Conservation (phyloP, 2,113 vertebrate genomes). For the Phycodurus eques region DNA sequence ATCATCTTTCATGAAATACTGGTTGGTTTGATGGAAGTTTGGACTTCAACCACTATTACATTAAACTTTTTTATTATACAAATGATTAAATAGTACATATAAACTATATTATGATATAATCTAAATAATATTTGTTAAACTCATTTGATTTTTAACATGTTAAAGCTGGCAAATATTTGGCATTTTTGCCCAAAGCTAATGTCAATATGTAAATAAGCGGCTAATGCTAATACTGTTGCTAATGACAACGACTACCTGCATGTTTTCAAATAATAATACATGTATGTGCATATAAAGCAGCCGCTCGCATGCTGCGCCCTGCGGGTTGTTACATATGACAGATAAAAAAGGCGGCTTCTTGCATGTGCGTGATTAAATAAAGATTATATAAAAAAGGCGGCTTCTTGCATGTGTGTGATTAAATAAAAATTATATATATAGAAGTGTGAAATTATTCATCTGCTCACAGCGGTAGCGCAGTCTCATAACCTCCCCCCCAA, state of each 20-base stretch:
- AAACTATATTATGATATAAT: too few species aligned
- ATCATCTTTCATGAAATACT: too few species aligned
- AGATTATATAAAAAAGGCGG: constrained; percentile 12
- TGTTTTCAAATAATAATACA: not conserved
- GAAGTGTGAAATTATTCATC: constrained; percentile 32
- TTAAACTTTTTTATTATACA: too few species aligned
- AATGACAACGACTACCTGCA: not conserved
- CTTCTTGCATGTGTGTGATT: constrained; percentile 12
- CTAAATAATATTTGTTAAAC: too few species aligned
- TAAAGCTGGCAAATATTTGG: not conserved
- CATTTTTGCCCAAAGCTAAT: not conserved
- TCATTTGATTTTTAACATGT: not conserved
- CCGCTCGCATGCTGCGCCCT: not conserved
- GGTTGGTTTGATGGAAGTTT: too few species aligned
- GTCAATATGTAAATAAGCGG: not conserved
- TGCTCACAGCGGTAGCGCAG: constrained; percentile 12
- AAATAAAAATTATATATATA: constrained; percentile 28
- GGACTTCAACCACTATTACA: too few species aligned
- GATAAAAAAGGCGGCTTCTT: constrained; percentile 32
- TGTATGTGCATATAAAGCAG: not conserved
- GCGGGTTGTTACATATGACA: constrained; percentile 6
- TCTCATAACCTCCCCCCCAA: constrained; percentile 10
- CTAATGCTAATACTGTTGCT: not conserved
- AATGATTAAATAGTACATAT: too few species aligned
- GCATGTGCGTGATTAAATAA: constrained; percentile 27